Evolutionary conservation across 2,113 vertebrate species (phyloP), one percentile per base, ranked within the genome.

Genomic region (Peromyscus polionotus): DNA sequence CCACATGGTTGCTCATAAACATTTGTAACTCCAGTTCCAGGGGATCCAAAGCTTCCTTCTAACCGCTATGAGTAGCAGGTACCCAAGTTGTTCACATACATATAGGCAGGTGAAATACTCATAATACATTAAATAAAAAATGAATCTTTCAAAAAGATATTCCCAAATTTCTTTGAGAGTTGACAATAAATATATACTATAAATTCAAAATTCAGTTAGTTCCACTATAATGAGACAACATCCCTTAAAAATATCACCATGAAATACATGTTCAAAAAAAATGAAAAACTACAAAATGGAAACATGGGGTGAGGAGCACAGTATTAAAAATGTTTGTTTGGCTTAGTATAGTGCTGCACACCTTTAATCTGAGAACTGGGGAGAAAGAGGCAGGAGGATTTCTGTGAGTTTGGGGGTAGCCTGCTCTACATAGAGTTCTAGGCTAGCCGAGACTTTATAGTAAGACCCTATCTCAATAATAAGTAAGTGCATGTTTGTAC

Each of bases 201-300:
- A 85, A 79, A 8, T 93, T 75, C 48, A 96, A 39, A 19, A 22
- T 88, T 76, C 13, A 85, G 42, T 94, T 42, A 79, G 12, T 86
- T 94, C 54, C 48, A 24, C 77, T 93, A 68, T 76, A 96, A 75
- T 92, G 67, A 89, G n/a, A 79, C 12, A 81, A 10, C 19, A 72
- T 94, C 65, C 24, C 72, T 88, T 68, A 48, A 92, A 96, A 59
- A 59, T 28, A 13, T 31, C 12, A 88, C 33, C 83, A 76, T 88
- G 26, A 12, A 85, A 16, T 77, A 10, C 12, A 72, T 93, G 94
- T 83, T 96, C 7, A 24, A 94, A 72, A 72, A 93, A 97, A 65
- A 59, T 83, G 79, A 85, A 96, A 93, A 76, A 75, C 61, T 65
- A 88, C 16, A 79, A 33, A 33, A n/a, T 85, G 20, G 45, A 28